These are phyloP conservation scores for Daboia siamensis DNA, from an alignment of 2,113 vertebrate genomes.

Conservation along the genomic window DNA sequence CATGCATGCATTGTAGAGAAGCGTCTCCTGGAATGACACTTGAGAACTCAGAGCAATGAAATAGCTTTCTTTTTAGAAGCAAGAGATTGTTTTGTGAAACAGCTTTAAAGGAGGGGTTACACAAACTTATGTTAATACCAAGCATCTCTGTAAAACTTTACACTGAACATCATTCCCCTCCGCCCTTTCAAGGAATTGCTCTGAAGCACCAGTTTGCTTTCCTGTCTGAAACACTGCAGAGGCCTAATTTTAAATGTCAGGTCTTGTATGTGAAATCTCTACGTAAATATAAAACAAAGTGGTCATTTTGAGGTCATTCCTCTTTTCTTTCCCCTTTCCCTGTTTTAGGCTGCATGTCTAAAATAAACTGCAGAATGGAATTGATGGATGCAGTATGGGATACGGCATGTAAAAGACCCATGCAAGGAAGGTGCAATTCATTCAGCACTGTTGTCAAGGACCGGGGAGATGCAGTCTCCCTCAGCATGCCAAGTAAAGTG, in stretches of 20 bases:
- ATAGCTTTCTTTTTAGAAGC: not conserved
- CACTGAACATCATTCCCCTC: not conserved
- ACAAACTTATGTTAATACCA: not conserved
- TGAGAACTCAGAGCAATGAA: not conserved
- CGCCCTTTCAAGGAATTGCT: not conserved
- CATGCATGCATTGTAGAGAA: not conserved
- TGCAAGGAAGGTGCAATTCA: not conserved
- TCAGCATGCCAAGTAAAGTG: not conserved
- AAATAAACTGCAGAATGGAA: not conserved
- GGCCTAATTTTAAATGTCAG: not conserved
- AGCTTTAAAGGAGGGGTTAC: not conserved
- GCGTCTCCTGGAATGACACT: not conserved
- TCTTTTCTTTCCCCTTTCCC: not conserved
- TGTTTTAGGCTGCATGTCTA: not conserved
- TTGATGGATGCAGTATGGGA: not conserved
- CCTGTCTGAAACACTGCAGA: not conserved
- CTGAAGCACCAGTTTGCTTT: not conserved
- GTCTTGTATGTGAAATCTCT: not conserved
- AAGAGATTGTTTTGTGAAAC: not conserved
- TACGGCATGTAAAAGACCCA: not conserved
- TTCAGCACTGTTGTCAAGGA: not conserved
- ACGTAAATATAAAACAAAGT: not conserved
- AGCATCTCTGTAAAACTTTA: not conserved
- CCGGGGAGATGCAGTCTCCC: not conserved
- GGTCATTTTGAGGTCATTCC: not conserved